A percentile compares a stretch with the other conserved stretches of the same genome.
Conservation (phyloP, 2,797 vertebrate genomes). For the Alcedo quadribrachys region DNA sequence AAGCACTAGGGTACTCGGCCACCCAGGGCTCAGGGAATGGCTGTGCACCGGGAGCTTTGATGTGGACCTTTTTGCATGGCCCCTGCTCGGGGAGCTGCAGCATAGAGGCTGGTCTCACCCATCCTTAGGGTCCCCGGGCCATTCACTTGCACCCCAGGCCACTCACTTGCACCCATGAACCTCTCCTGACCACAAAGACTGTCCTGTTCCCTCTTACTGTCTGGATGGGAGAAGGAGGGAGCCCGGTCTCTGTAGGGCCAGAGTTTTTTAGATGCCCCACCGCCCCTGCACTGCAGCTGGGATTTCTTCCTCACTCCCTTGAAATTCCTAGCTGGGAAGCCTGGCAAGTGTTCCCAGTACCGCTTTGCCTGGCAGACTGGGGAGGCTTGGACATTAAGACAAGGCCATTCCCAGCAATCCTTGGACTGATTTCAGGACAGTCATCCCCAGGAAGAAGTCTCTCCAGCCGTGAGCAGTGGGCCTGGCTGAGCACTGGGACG, state of each 20-base stretch:
- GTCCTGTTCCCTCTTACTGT: neutral
- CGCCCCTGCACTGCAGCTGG: neutral
- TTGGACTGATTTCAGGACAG: neutral
- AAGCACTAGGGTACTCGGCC: neutral
- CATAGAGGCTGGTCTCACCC: too few relatives aligned
- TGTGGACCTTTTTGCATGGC: fast-evolving
- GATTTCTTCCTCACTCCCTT: neutral
- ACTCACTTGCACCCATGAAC: neutral
- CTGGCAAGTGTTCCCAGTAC: neutral
- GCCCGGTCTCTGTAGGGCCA: neutral
- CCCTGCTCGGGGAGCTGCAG: neutral
- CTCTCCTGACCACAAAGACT: too few relatives aligned
- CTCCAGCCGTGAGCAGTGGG: neutral
- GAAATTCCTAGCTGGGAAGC: neutral
- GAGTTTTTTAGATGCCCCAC: neutral
- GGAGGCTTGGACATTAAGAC: neutral
- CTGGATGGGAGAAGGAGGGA: neutral
- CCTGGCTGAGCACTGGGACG: neutral
- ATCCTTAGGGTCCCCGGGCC: fast-evolving
- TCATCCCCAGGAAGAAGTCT: neutral
- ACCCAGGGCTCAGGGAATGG: neutral
- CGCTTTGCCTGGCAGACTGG: neutral
- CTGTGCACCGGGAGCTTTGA: fast-evolving
- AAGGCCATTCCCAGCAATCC: neutral
- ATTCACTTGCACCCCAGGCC: neutral